phyloP scores from a whole-genome alignment of 2,888 invertebrate species.

The Cheilosia vernalis region DNA sequence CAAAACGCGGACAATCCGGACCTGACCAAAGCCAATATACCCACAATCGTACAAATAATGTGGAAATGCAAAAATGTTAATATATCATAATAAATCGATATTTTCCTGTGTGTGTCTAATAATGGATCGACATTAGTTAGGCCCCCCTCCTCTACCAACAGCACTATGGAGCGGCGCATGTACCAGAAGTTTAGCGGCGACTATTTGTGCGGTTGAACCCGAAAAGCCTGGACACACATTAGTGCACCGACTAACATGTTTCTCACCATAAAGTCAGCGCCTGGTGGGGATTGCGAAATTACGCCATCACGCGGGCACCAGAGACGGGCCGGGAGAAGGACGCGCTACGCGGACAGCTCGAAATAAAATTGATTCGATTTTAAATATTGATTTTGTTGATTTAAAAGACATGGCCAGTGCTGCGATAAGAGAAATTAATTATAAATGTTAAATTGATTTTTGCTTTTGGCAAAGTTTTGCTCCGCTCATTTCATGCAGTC shows the following conservation, averaged over 20 bases:
- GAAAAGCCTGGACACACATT: constrained; percentile 43
- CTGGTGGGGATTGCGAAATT: constrained; percentile 43
- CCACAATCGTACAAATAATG: constrained; percentile 15
- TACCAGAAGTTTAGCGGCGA: constrained; percentile 30
- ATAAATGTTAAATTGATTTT: constrained; percentile 79
- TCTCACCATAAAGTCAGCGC: constrained; percentile 51
- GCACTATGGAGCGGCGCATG: neutral
- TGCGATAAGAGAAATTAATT: constrained; percentile 81
- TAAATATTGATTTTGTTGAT: constrained; percentile 83
- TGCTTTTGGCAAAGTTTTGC: constrained; percentile 49
- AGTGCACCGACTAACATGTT: constrained; percentile 64
- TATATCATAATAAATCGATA: constrained; percentile 75
- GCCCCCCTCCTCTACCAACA: constrained; percentile 10
- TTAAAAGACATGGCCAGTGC: constrained; percentile 79
- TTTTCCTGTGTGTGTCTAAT: constrained; percentile 68
- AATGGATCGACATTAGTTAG: constrained; percentile 68
- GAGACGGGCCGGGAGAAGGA: neutral
- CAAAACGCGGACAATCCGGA: constrained; percentile 40
- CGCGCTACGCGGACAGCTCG: constrained; percentile 29
- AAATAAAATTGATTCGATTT: constrained; percentile 82
- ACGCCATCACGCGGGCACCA: constrained; percentile 11
- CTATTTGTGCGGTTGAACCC: constrained; percentile 27
- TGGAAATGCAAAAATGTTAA: constrained; percentile 50
- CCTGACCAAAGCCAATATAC: neutral
- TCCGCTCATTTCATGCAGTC: neutral